Evolutionary conservation across 2,888 invertebrate species (phyloP), one percentile per base, ranked within the genome.

Genomic region (Stenurella melanura): DNA sequence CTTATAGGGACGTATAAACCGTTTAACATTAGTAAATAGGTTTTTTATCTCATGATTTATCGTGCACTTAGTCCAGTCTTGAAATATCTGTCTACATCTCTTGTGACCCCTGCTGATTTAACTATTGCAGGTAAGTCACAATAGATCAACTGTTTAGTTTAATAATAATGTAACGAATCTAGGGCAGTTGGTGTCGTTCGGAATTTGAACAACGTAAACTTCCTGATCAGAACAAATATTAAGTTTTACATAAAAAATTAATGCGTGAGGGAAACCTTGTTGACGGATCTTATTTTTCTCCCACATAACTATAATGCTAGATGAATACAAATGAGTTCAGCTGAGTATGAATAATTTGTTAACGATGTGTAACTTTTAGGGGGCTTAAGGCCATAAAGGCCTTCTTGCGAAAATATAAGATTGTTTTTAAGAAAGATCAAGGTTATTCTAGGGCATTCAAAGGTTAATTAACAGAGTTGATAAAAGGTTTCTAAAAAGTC

Each of bases 41-140:
- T 38, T 70, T 58, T 57, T 60, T 70, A 70, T 70, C 70, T 70
- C 70, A 60, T 70, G 70, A 58, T 60, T 58, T 70, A 70, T 70
- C 70, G 70, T 70, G 60, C 21, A 60, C 60, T 70, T 70, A 60
- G 60, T 42, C 60, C 70, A 50, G 42, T 42, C 42, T 19, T 64
- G 18, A 64, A 64, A 64, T 42, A 64, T 64, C 58, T 19, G 70
- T 70, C 70, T 60, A 60, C 60, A 26, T 70, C 60, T 60, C 60
- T 21, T 17, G 21, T 70, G 60, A 70, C 70, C 70, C 70, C 70
- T 60, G 70, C 70, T 70, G 70, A 60, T 42, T 70, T 60, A 70
- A 38, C 60, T 42, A 42, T 70, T 60, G 60, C 60, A 60, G 38
- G 70, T 64, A 70, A 70, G 42, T 70, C 70, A 70, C 60, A 70